Base-by-base conservation (phyloP, 2,113 vertebrate genomes). In the Maccullochella peelii region DNA sequence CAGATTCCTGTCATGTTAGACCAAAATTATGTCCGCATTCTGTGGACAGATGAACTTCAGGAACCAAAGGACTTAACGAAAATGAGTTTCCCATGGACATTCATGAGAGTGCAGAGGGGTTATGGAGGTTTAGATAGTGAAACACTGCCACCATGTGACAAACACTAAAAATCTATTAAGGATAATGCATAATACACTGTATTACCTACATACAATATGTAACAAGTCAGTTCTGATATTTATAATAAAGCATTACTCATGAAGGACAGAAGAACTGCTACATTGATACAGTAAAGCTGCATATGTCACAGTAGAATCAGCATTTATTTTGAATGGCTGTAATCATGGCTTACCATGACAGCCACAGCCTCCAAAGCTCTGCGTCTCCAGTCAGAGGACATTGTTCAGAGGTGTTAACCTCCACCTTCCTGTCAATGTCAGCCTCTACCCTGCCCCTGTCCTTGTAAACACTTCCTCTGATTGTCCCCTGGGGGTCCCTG, bases 121-220 rank as follows among this genome's bases (percentile, higher is more conserved):
- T 25, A 23, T 6, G 30, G 73, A 77, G 10, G 23, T 59, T 82
- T 61, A 50, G 38, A 66, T 72, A 65, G 68, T 63, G 70, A 91
- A 93, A 92, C 89, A 94, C 88, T 69, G 93, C 93, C 94, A 84
- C 88, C 94, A 36, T 83, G 93, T 94, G 94, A 83, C 49, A 63
- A 58, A 79, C 3, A 54, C 20, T 59, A 40, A 21, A 12, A 79
- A 12, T 0, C 7, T 72, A 65, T 40, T n/a, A 47, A 21, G 3
- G 6, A n/a, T 30, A 16, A 71, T 12, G 2, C 7, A 42, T 33
- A 6, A 63, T 10, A 54, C 2, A 27, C 23, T 65, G 5, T 15
- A 15, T 44, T 6, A 25, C 27, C 14, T 33, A 38, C 57, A 18
- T 21, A n/a, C 6, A 52, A 7, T 21, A 30, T 11, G 49, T 40